Evolutionary conservation across 2,113 vertebrate species (phyloP), one percentile per base, ranked within the genome.

Genomic region (Arenaria interpres): DNA sequence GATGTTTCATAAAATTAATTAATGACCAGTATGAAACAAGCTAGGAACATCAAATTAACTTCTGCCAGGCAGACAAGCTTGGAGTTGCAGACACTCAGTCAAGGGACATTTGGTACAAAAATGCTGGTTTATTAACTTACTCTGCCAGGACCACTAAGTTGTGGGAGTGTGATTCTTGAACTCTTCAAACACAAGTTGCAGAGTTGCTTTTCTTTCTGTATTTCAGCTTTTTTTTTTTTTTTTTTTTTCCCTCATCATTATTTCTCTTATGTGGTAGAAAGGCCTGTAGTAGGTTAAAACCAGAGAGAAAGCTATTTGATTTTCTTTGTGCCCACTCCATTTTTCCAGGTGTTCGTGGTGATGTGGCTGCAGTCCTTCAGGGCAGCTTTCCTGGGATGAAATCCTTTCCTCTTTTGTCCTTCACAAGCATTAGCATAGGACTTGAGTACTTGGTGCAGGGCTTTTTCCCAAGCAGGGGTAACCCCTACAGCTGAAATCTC

Each of bases 21-120:
- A 74, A 60, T 72, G 86, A 80, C 77, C 35, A 37, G 51, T 37
- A 79, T 15, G 50, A 89, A 62, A 74, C 45, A 75, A 85, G 33
- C 35, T 68, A 76, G 74, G 53, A 67, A 15, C 33, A 39, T 76
- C 60, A 51, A 71, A 92, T 94, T 87, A 85, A 94, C 91, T 89
- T 97, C 87, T 87, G 48, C 60, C 63, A 85, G 37, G 53, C 75
- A 88, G 62, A 92, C 18, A 80, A 84, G 50, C 41, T 76, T 83
- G 62, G 63, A 81, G 62, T 51, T 88, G 18, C 22, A 66, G 56
- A 75, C 66, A 84, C 12, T 74, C 32, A 48, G 32, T 71, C 64
- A 72, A 76, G 30, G 41, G 57, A 77, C 51, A 48, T 33, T 90
- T 73, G 33, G 37, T 83, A 48, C 43, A 90, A 93, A 91, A 83